Conservation (phyloP, 2,797 vertebrate genomes). For the Zenarchopterus dispar region DNA sequence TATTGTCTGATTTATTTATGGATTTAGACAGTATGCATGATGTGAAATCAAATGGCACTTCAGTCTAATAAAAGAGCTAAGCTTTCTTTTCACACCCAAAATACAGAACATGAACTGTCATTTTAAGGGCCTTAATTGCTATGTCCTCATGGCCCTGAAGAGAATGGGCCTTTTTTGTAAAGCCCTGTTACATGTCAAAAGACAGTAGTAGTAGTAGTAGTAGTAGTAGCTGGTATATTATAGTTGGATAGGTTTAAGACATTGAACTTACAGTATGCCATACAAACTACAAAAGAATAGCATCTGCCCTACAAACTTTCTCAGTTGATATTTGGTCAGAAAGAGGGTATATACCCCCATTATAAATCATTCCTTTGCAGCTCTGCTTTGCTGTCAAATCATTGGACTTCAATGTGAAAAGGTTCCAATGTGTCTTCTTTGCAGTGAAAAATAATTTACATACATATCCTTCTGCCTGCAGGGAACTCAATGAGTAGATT, state of each 20-base stretch:
- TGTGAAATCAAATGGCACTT: background rate
- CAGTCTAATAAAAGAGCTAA: background rate
- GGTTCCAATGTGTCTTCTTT: conserved; percentile 6
- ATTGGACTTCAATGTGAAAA: conserved; percentile 10
- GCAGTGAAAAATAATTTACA: conserved; percentile 14
- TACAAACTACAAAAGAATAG: too few species aligned
- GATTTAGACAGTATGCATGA: background rate
- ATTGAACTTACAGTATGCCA: too few species aligned
- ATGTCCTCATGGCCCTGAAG: conserved; percentile 4
- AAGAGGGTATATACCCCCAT: background rate
- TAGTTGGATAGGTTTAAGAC: too few species aligned
- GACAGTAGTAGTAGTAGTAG: too few species aligned
- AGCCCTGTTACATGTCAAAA: background rate
- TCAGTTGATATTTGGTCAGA: too few species aligned
- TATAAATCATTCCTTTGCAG: conserved; percentile 17
- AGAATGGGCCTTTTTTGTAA: background rate
- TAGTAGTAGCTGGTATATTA: too few species aligned
- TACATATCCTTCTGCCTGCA: conserved; percentile 28
- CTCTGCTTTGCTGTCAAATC: conserved; percentile 14
- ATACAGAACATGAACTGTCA: background rate
- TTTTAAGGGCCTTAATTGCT: background rate
- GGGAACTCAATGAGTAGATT: conserved; percentile 8
- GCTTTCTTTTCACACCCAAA: background rate
- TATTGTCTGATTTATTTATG: background rate
- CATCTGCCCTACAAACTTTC: too few species aligned